Evolutionary conservation across 2,797 vertebrate species (phyloP), one percentile per base, ranked within the genome.

Genomic region (Crypturellus tataupa): DNA sequence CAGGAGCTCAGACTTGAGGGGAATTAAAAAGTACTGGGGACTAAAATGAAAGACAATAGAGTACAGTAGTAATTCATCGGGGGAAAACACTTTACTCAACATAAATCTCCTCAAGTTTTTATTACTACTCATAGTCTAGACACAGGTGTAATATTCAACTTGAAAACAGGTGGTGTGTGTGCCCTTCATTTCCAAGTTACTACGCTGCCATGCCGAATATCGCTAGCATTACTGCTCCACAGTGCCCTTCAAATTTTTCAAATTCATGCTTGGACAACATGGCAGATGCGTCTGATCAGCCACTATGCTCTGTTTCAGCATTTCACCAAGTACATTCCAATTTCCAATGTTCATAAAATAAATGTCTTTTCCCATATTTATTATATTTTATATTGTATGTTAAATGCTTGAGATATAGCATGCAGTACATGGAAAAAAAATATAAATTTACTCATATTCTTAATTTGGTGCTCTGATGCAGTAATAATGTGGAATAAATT

Each of bases 341-440:
- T 56, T 70, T 63, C 55, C 70, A 95, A 65, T 75, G 49, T 18
- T 95, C 6, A 80, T 39, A 79, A 87, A 96, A 72, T 37, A 89
- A 92, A 70, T 18, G 11, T 17, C 71, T 95, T 85, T 65, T 94
- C 37, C 46, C 21, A 21, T 47, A 47, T 47, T 47, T 47, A 47
- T 47, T 21, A 23, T 47, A 47, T 23, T 47, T 47, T 47, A 47
- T 23, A 47, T 47, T 23, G 46, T 47, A 11, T 47, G 21, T 47
- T 47, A 47, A 47, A 47, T 47, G 46, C 21, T 47, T 47, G 46
- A 47, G 46, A 47, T 21, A 47, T 47, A 23, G 47, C 47, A 6
- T 9, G n/a, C 76, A 90, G 85, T 62, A 86, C 17, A 82, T 1
- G 27, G 12, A 68, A 91, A 91, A 91, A 91, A 85, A 85, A 40